Conservation (phyloP, 1,140 invertebrate species). For the Pissodes strobi region DNA sequence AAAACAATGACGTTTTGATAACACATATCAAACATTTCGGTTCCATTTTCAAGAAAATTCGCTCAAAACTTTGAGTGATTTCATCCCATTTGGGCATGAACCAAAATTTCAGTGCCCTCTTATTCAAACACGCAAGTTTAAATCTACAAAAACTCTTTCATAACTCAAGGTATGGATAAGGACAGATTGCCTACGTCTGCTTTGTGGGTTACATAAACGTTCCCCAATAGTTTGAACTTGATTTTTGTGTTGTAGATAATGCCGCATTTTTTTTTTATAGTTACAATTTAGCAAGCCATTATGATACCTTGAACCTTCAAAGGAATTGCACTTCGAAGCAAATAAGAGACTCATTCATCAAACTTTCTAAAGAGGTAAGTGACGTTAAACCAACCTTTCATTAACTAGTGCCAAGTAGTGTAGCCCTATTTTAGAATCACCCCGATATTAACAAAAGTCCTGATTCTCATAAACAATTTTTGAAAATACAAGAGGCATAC, state of each 20-base stretch:
- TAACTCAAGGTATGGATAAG: background rate
- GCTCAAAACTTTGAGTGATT: background rate
- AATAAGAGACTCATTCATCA: conserved; percentile 56
- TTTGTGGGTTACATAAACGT: background rate
- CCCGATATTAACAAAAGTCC: conserved; percentile 58
- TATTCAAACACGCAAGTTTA: background rate
- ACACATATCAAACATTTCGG: too few relatives aligned
- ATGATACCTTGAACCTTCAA: conserved; percentile 56
- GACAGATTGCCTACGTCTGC: background rate
- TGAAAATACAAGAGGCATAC: conserved; percentile 63
- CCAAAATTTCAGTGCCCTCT: conserved; percentile 1
- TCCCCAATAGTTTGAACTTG: background rate
- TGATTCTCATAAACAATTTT: conserved; percentile 59
- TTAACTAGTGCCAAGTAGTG: conserved; percentile 2
- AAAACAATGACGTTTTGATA: too few relatives aligned
- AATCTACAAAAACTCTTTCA: background rate
- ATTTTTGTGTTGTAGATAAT: too few relatives aligned
- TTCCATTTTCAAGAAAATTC: background rate
- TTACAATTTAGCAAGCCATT: conserved; percentile 43
- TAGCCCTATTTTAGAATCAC: conserved; percentile 56
- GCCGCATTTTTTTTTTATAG: too few relatives aligned
- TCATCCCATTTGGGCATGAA: conserved; percentile 3
- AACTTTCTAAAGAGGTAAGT: conserved; percentile 57
- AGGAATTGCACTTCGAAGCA: conserved; percentile 54
- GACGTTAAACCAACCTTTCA: too few relatives aligned